Evolutionary conservation across 2,113 vertebrate genomes (phyloP).

Genomic region (Halcyon malimbica): DNA sequence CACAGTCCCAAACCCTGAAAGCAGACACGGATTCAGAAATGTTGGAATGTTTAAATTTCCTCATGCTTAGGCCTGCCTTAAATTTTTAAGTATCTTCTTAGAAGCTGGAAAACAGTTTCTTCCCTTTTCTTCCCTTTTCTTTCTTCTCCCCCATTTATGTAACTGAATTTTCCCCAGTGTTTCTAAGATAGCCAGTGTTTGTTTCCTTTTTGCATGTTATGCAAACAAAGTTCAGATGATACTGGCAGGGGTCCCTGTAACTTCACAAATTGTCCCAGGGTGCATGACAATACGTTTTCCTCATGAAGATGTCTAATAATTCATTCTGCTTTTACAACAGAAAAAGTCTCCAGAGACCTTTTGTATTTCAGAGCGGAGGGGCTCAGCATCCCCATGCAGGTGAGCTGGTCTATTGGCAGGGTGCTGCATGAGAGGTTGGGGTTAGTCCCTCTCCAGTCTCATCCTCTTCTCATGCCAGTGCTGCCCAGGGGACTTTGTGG

Average conservation of each 20-base stretch:
- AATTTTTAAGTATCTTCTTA: neutral
- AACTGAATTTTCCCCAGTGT: constrained; percentile 45
- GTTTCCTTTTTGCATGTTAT: constrained; percentile 28
- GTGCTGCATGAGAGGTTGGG: neutral
- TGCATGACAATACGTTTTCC: neutral
- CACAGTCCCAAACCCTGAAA: neutral
- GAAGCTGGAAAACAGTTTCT: neutral
- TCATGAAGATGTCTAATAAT: neutral
- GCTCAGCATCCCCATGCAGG: neutral
- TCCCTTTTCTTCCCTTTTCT: neutral
- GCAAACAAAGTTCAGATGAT: constrained; percentile 45
- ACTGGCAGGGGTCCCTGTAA: constrained; percentile 24
- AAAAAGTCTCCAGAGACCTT: neutral
- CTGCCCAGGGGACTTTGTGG: neutral
- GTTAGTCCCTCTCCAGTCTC: neutral
- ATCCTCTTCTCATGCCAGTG: neutral
- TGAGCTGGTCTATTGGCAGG: neutral
- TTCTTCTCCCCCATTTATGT: neutral
- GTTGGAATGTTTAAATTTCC: neutral
- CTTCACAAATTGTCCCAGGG: neutral
- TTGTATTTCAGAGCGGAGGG: neutral
- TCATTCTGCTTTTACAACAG: neutral
- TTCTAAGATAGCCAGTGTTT: constrained; percentile 42
- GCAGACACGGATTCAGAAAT: neutral
- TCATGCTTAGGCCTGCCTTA: neutral